Evolutionary conservation across 2,888 invertebrate genomes (phyloP), one percentile per base, ranked within the genome.

Genomic region (Elegia similella): DNA sequence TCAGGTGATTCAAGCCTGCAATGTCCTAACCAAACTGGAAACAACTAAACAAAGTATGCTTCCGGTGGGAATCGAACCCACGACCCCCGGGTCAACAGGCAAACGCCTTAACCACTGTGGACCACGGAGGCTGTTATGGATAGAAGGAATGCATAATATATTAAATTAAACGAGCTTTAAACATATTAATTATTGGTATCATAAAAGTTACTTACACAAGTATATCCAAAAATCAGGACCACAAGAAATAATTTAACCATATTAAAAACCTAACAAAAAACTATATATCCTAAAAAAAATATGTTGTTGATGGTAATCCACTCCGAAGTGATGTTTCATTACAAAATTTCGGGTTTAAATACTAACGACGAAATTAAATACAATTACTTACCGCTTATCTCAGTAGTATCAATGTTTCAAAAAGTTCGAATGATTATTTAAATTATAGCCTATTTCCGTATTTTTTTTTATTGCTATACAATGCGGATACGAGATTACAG

Each of bases 171-270:
- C 7, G 12, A 34, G 8, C 12, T 34, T 34, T 0, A 34, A 12
- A 1, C 6, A 1, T 32, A 32, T 10, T 10, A 34, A 10, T 34
- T 1, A 34, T 10, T 10, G 12, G 10, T 34, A 34, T 6, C 10
- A n/a, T 3, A 12, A 2, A 38, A 44, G 62, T 23, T 52, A 52
- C 72, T 72, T 59, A 75, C 75, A 47, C 57, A 60, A 23, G 54
- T 61, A 57, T 60, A 59, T 17, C 58, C 57, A 38, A 62, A 63
- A 16, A 72, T 12, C 48, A 60, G 59, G 10, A 64, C 58, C 7
- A 64, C 16, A 10, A 67, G 48, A 16, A 63, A 43, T 52, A 65
- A 58, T 50, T 56, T 56, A 59, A 63, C 61, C 64, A 66, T 66
- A 30, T 52, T 53, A 10, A 29, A 29, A 42, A 29, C 5, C 29